Base-by-base conservation (phyloP, 2,888 invertebrate genomes). In the Andrena flavipes region DNA sequence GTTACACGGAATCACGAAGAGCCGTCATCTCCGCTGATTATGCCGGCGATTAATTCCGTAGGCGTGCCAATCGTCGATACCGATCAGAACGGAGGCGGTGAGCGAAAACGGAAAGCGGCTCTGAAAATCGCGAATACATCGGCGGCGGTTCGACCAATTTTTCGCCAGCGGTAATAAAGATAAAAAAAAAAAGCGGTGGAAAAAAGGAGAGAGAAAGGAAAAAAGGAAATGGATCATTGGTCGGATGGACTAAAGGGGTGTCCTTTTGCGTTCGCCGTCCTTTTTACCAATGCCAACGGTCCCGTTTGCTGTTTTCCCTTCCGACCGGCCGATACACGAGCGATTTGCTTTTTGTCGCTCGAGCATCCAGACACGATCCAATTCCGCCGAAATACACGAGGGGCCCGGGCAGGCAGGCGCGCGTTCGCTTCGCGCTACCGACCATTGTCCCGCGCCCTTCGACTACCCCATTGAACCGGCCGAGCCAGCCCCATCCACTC, bases 271-370 rank as follows among this genome's bases (percentile, higher is more conserved):
- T 59, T 70, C 54, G 59, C 65, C 73, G 65, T 82, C 48, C 73
- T 64, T 71, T 78, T 76, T 74, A 67, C 82, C 29, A 56, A 59
- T 77, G 60, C 67, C 64, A 82, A 71, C 69, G 42, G 29, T 8
- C 26, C 71, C 64, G 26, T 20, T 29, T 65, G 75, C 54, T 71
- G 74, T 76, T 76, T 56, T 79, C 75, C 70, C 76, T 82, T 75
- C 35, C 69, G 63, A 73, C 60, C 48, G 65, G 65, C 63, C 76
- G 82, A 69, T 77, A 63, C 68, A 68, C 35, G 26, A 56, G 23
- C 85, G 76, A 84, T 85, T 82, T 79, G 82, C 78, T 84, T 79
- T 83, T 85, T 75, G 80, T 80, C 83, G 80, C 72, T 74, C 75
- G 76, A 82, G 73, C 72, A 48, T 65, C 65, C 79, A 65, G 70